phyloP scores from a whole-genome alignment of 2,888 invertebrate genomes.

The Lymantria dispar region DNA sequence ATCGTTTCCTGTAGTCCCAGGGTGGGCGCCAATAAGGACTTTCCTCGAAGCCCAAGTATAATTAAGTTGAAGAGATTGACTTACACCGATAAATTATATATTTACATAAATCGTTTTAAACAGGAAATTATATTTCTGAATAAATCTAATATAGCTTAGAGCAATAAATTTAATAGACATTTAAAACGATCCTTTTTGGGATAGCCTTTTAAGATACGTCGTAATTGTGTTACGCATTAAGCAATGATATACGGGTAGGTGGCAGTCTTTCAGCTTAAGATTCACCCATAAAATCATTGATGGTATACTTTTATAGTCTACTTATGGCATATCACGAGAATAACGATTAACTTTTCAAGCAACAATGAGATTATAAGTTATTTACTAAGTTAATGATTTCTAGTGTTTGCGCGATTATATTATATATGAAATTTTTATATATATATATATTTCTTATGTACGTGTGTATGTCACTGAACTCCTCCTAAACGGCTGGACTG shows the following conservation, averaged over 20 bases:
- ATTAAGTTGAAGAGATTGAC: slow-evolving; percentile 21
- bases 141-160: neutral
- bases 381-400: too few species aligned
- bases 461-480: too few species aligned
- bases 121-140: neutral
- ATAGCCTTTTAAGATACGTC: neutral
- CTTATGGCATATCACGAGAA: too few species aligned
- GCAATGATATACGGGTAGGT: neutral
- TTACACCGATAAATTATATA: slow-evolving; percentile 14
- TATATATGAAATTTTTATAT: too few species aligned
- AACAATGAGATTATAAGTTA: too few species aligned
- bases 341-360: too few species aligned
- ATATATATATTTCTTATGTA: too few species aligned
- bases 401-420: too few species aligned
- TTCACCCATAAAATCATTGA: neutral
- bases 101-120: slow-evolving; percentile 1
- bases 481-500: too few species aligned
- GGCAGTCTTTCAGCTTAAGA: neutral
- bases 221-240: neutral
- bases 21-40: slow-evolving; percentile 31
- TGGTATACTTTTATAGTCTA: neutral
- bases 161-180: neutral
- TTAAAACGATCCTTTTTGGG: neutral
- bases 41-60: slow-evolving; percentile 14
- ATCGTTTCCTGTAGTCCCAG: slow-evolving; percentile 15